These are phyloP conservation scores for Pristionchus maxplancki DNA, from an alignment of 2,888 invertebrate species.

Conservation along the genomic window DNA sequence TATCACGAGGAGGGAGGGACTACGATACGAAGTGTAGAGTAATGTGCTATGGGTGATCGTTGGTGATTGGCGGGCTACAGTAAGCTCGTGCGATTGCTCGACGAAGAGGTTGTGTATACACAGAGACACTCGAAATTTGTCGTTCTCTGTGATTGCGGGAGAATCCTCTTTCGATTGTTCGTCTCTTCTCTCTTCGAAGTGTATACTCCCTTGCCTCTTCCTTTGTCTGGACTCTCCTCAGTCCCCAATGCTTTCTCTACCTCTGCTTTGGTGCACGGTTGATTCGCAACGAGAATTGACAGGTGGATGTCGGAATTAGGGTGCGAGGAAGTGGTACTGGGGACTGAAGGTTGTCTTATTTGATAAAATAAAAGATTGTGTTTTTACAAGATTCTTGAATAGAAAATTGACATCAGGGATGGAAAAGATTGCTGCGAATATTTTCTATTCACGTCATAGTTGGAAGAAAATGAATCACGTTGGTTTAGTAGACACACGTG, in stretches of 20 bases:
- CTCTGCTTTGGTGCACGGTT: background rate
- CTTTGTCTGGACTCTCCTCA: background rate
- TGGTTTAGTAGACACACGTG: background rate
- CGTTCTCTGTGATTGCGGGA: constrained; percentile 43
- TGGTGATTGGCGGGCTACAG: background rate
- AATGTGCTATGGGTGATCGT: background rate
- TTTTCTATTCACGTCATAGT: background rate
- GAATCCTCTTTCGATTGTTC: background rate
- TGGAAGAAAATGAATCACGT: background rate
- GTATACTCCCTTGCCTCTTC: background rate
- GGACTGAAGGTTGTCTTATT: constrained; percentile 11
- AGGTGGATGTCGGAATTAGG: background rate
- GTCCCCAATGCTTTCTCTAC: background rate
- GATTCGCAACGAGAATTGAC: constrained; percentile 28
- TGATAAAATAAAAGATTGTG: too few relatives aligned
- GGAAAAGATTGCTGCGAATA: too few relatives aligned
- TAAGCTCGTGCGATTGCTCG: background rate
- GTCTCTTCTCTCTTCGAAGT: background rate
- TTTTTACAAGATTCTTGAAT: too few relatives aligned
- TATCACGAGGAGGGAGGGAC: background rate
- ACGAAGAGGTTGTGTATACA: constrained; percentile 14
- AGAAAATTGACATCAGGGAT: too few relatives aligned
- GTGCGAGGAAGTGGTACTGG: background rate
- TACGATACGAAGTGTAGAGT: constrained; percentile 8
- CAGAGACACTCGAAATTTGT: constrained; percentile 38